Conservation (phyloP, 2,797 vertebrate species). For the Erethizon dorsatum region DNA sequence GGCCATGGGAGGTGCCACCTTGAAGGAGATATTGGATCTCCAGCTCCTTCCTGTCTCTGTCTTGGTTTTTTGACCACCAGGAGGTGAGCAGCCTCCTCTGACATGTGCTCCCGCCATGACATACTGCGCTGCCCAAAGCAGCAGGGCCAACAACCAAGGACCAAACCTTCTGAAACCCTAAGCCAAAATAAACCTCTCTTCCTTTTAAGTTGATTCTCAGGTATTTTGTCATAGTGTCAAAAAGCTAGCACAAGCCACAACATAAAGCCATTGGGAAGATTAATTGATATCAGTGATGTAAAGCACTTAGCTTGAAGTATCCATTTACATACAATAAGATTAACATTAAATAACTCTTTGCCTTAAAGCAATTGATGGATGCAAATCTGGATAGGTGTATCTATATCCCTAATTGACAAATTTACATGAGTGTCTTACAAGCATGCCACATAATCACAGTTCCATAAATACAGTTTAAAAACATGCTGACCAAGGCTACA, state of each 20-base stretch:
- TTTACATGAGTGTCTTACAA: not conserved
- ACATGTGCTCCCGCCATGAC: too few relatives aligned
- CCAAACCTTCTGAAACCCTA: not conserved
- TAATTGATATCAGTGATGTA: fast-evolving
- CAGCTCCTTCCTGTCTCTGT: not conserved
- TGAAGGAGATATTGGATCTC: too few relatives aligned
- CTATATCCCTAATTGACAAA: not conserved
- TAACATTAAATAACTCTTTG: not conserved
- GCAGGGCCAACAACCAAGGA: not conserved
- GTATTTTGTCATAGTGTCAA: not conserved
- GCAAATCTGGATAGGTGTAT: not conserved
- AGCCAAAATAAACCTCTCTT: not conserved
- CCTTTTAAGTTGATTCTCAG: not conserved
- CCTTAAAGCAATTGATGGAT: not conserved
- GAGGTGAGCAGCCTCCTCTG: not conserved
- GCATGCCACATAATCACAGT: not conserved
- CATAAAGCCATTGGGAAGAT: not conserved
- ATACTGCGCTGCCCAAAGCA: too few relatives aligned
- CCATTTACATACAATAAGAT: not conserved
- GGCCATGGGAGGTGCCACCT: too few relatives aligned
- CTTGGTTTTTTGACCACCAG: too few relatives aligned
- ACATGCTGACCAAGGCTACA: not conserved
- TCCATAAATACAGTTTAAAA: not conserved
- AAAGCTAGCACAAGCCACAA: not conserved
- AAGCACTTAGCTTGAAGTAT: not conserved